Base-by-base conservation (phyloP, 2,797 vertebrate species). In the Hypotaenidia philippensis region DNA sequence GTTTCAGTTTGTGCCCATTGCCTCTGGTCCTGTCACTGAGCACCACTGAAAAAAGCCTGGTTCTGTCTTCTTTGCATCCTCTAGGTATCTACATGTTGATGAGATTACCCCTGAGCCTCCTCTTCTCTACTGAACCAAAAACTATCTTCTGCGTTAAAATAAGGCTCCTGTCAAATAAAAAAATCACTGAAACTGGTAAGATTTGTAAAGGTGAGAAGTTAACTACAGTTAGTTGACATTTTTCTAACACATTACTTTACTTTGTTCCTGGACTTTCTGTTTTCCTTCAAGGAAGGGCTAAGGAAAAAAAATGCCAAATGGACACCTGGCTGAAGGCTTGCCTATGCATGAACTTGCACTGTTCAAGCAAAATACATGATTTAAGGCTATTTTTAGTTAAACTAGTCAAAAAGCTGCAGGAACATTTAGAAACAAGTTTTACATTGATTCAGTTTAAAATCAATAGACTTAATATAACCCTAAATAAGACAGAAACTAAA, bases 371-470 rank as follows among this genome's bases (percentile, higher is more conserved):
- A 87, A 36, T 22, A 55, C 15, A 34, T 18, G 9, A 91, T 61
- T 94, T 88, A 79, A 69, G 38, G 69, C 18, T 69, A 59, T 34
- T 91, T 86, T 76, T 81, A 90, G 34, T 29, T 84, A 78, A 86
- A 79, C 17, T 17, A 17, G 59, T 76, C 32, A 89, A 90, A 93
- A 93, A 81, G 17, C 61, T 72, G 34, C 44, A 93, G 44, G 49
- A 88, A 69, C n/a, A 83, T 45, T 80, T 45, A 83, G 32, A 80
- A 89, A 92, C 38, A 75, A 76, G 38, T 12, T 93, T 90, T 90
- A 47, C 38, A 90, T 80, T 90, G 69, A 94, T 91, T 83, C 50
- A 21, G 53, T 65, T 93, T 78, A 81, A 90, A 94, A 91, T 93
- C 94, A 94, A 90, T 68, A 78, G 32, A 75, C n/a, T 85, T 85